Percentiles rank a stretch among this genome's conserved stretches.
Evolutionary conservation across 53 echinoderm and acorn worm genomes (phyloP).

Genomic region (Antedon mediterranea): DNA sequence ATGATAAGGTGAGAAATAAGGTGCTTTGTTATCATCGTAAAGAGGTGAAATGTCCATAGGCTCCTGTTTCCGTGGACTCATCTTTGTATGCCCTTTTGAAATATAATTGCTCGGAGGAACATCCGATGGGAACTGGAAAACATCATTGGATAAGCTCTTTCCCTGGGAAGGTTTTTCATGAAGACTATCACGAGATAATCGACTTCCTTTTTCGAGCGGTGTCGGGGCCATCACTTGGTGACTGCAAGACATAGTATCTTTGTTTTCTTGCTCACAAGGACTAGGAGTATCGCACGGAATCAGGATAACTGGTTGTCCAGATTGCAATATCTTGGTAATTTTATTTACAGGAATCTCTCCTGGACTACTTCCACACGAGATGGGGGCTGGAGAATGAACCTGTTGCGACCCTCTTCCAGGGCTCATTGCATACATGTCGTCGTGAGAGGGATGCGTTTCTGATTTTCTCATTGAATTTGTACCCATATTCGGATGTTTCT

Average conservation of each 20-base stretch:
- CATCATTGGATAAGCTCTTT: not conserved
- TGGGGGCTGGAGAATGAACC: not conserved
- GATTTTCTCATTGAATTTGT: not conserved
- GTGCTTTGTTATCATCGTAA: not conserved
- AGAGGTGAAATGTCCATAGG: not conserved
- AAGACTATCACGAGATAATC: not conserved
- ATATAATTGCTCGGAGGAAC: not conserved
- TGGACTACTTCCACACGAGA: not conserved
- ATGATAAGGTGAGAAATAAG: not conserved
- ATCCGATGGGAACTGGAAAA: not conserved
- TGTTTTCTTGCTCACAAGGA: conserved; percentile 27
- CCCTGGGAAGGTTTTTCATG: not conserved
- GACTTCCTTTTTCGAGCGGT: not conserved
- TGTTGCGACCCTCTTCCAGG: not conserved
- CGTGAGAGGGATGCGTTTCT: not conserved
- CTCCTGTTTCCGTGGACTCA: not conserved
- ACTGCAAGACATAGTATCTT: conserved; percentile 24
- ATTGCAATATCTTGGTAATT: conserved; percentile 80
- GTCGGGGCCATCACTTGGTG: not conserved
- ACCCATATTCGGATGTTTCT: not conserved
- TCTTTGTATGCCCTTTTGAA: not conserved
- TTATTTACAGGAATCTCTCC: conserved; percentile 50
- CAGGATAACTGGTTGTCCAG: conserved; percentile 90
- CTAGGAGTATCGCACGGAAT: conserved; percentile 66
- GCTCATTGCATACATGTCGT: not conserved